Conservation (phyloP, 2,888 invertebrate genomes). For the Heliconius erato region DNA sequence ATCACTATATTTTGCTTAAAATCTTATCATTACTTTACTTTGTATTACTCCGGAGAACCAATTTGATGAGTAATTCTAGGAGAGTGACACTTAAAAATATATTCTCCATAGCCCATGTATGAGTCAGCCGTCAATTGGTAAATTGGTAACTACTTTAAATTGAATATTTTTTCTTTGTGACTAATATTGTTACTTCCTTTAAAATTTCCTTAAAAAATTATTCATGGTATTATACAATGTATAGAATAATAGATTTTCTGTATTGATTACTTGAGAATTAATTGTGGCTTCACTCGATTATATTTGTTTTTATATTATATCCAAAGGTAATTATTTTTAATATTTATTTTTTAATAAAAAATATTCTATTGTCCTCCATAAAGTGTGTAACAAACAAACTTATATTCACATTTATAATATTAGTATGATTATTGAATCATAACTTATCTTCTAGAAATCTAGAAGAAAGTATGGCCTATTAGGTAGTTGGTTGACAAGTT, state of each 20-base stretch:
- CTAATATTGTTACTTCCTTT: constrained; percentile 19
- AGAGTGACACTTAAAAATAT: constrained; percentile 30
- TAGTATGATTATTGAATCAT: no score
- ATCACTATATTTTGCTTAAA: neutral
- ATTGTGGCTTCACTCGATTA: no score
- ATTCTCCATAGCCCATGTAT: constrained; percentile 19
- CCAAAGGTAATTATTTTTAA: no score
- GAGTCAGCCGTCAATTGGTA: constrained; percentile 40
- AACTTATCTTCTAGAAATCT: no score
- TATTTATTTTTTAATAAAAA: no score
- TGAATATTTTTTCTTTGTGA: constrained; percentile 23
- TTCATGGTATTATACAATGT: neutral
- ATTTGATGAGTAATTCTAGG: constrained; percentile 35
- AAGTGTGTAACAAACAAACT: no score
- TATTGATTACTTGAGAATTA: no score
- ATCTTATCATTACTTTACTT: neutral
- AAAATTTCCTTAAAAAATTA: neutral
- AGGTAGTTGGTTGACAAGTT: no score
- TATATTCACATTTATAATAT: no score
- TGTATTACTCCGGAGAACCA: neutral
- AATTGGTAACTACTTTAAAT: constrained; percentile 27
- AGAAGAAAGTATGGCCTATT: no score
- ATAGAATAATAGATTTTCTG: neutral
- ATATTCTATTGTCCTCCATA: no score
- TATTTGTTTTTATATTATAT: no score